Base-by-base conservation (phyloP, 2,888 invertebrate genomes). In the Noctuana brunneofusca region DNA sequence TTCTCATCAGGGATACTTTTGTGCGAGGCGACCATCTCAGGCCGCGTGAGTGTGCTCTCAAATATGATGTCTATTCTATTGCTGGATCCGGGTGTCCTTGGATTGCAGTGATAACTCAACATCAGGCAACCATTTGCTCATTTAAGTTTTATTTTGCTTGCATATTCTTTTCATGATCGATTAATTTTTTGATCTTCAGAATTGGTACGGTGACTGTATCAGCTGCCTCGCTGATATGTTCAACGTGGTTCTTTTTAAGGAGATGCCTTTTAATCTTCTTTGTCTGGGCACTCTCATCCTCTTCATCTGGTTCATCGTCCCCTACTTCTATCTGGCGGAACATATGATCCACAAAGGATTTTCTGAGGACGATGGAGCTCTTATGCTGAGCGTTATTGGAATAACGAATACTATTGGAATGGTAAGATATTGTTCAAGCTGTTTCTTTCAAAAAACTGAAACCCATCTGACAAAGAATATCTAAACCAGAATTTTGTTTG, bases 271-370 rank as follows among this genome's bases (percentile, higher is more conserved):
- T 84, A 92, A 96, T 68, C 92, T 96, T 50, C 94, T 98, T 78
- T 96, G 96, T 62, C 78, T 97, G 14, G 96, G 97, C 58, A 98
- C 97, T 69, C 95, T 97, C 71, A 92, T 98, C 58, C 93, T 98
- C 57, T 98, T 98, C 87, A 95, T 96, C 75, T 98, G 97, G 96
- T 97, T 96, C 85, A 98, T 99, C 77, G 96, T 98, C 64, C 98
- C 98, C 12, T 99, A 99, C 88, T 96, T 98, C 82, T 98, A 97
- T 86, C 92, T 98, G 66, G 96, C 96, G 59, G 97, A 98, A 75
- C 95, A 96, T 80, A 95, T 97, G 89, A 93, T 93, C 35, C 80
- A 86, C 0, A 92, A 94, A 66, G 94, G 94, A 0, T 96, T 95
- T 72, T 92, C 92, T 1, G 95, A 96, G 70, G 93, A 94, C 41